Conservation (phyloP, 2,113 vertebrate species). For the Pachycephala philippinensis region DNA sequence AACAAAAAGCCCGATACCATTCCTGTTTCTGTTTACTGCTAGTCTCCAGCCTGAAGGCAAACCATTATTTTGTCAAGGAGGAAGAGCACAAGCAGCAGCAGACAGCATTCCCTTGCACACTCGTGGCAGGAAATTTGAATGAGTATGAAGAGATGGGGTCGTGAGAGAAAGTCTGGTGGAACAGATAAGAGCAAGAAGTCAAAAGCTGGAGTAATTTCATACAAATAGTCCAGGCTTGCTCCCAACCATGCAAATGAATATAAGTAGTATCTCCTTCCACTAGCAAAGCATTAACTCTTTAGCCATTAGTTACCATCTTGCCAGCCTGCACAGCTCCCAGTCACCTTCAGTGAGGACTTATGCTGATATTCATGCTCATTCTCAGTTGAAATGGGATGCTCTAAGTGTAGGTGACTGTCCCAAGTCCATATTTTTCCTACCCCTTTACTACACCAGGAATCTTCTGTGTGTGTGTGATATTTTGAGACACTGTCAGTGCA, state of each 20-base stretch:
- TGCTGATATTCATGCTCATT: not conserved
- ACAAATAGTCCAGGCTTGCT: not conserved
- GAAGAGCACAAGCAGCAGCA: slow-evolving; percentile 8
- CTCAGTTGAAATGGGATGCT: not conserved
- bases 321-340: not conserved
- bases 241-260: slow-evolving; percentile 14
- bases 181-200: slow-evolving; percentile 46
- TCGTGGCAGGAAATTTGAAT: not conserved
- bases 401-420: not conserved
- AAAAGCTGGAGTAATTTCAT: slow-evolving; percentile 39
- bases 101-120: not conserved
- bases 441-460: not conserved
- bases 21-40: not conserved
- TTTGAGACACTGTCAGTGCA: not conserved
- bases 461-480: not conserved
- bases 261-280: not conserved
- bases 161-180: slow-evolving; percentile 38
- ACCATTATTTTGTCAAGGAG: slow-evolving; percentile 9
- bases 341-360: not conserved
- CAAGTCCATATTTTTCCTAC: not conserved
- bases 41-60: slow-evolving; percentile 13
- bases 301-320: not conserved
- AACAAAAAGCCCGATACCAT: not conserved
- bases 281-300: slow-evolving; percentile 10
- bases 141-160: slow-evolving; percentile 28